A percentile compares a stretch with the other conserved stretches of the same genome.
Evolutionary conservation across 2,113 vertebrate species (phyloP).

Genomic region (Dinomys branickii): DNA sequence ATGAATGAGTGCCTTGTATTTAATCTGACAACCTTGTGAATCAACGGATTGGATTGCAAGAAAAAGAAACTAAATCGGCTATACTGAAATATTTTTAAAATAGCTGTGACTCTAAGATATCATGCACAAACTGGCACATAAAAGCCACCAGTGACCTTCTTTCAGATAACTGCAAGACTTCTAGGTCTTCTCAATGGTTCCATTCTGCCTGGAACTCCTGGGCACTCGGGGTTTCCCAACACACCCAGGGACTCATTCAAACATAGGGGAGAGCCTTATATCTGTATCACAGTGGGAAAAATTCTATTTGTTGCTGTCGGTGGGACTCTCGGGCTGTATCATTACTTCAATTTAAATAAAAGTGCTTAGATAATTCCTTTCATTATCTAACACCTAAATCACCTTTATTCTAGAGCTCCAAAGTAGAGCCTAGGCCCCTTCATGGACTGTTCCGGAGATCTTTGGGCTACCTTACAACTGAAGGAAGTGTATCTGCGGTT

Average conservation of each 20-base stretch:
- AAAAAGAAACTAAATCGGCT: not conserved
- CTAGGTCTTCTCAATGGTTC: not conserved
- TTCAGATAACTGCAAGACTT: not conserved
- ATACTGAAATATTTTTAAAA: not conserved
- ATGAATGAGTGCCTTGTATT: not conserved
- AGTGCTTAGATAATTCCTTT: not conserved
- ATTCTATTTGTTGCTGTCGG: not conserved
- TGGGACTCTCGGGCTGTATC: not conserved
- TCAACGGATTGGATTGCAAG: not conserved
- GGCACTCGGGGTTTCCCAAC: not conserved
- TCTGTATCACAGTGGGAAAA: not conserved
- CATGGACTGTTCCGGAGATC: not conserved
- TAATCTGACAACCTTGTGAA: constrained; percentile 7
- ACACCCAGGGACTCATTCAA: not conserved
- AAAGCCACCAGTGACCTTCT: not conserved
- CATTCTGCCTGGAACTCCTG: not conserved
- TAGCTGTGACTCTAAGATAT: not conserved
- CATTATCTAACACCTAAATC: not conserved
- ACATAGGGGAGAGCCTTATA: not conserved
- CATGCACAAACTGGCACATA: not conserved
- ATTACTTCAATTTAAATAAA: constrained; percentile 54
- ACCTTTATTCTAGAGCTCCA: not conserved
- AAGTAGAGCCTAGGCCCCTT: not conserved
- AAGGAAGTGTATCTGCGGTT: not conserved
- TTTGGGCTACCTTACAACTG: not conserved